Evolutionary conservation across 2,888 invertebrate species (phyloP).

Genomic region (Diloba caeruleocephala): DNA sequence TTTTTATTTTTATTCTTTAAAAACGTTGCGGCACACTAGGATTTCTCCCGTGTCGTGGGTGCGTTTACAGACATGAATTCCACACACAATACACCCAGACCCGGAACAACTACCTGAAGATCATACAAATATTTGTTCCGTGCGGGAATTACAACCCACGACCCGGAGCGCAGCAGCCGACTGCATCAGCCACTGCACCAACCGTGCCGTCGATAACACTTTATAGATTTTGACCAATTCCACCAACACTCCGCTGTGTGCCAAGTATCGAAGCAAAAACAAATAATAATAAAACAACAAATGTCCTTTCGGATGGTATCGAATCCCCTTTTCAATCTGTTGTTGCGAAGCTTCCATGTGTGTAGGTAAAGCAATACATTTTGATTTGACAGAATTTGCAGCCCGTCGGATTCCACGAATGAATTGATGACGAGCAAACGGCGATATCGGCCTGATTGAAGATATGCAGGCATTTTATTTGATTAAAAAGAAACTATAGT

Average conservation of each 20-base stretch:
- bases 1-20: too few species aligned
- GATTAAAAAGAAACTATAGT: conserved; percentile 5
- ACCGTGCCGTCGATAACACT: conserved; percentile 19
- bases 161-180: too few species aligned
- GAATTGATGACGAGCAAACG: conserved; percentile 22
- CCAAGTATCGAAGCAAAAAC: conserved; percentile 44
- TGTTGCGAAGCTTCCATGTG: conserved; percentile 14
- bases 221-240: conserved; percentile 32
- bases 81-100: too few species aligned
- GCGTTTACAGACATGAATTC: too few species aligned
- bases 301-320: too few species aligned
- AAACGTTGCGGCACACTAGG: too few species aligned
- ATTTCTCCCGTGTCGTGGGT: too few species aligned
- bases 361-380: conserved; percentile 36
- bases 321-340: conserved; percentile 28
- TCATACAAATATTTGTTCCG: too few species aligned
- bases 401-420: conserved; percentile 19
- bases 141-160: too few species aligned
- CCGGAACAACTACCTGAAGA: too few species aligned
- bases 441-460: conserved; percentile 22
- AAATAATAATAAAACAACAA: too few species aligned
- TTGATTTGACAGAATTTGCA: conserved; percentile 33
- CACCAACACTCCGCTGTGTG: conserved; percentile 34
- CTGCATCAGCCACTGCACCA: too few species aligned
- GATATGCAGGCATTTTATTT: conserved; percentile 8